These are phyloP conservation scores for Calephelis nemesis DNA, from an alignment of 1,140 invertebrate species.

Conservation along the genomic window DNA sequence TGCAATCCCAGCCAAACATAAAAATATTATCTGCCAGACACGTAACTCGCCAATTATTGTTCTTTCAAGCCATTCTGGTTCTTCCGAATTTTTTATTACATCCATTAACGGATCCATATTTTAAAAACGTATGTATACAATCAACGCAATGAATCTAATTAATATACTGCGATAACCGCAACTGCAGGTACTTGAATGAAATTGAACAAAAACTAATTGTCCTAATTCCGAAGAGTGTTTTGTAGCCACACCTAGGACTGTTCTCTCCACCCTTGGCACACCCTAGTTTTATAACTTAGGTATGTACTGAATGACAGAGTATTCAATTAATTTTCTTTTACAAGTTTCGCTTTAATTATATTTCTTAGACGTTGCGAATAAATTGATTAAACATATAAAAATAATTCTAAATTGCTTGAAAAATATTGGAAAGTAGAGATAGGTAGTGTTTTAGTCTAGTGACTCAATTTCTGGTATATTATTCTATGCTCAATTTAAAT, in stretches of 20 bases:
- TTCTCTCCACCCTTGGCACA: conserved; percentile 57
- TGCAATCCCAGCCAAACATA: conserved; percentile 79
- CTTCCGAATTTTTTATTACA: conserved; percentile 67
- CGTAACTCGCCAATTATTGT: conserved; percentile 79
- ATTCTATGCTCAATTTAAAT: conserved; percentile 19
- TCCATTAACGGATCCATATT: conserved; percentile 63
- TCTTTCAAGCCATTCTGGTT: conserved; percentile 82
- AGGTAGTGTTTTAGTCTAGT: too few relatives aligned
- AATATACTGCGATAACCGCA: conserved; percentile 6
- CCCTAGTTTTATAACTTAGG: conserved; percentile 44
- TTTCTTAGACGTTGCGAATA: conserved; percentile 23
- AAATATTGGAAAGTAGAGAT: too few relatives aligned
- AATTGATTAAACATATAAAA: background rate
- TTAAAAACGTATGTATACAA: conserved; percentile 6
- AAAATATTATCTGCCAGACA: conserved; percentile 83
- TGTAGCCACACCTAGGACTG: conserved; percentile 63
- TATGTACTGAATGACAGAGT: conserved; percentile 21
- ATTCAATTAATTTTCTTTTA: conserved; percentile 18
- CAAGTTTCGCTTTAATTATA: conserved; percentile 2
- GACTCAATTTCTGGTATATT: too few relatives aligned
- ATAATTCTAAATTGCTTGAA: background rate
- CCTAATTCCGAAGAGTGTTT: conserved; percentile 67
- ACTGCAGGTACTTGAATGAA: conserved; percentile 30
- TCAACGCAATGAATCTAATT: conserved; percentile 3
- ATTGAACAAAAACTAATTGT: conserved; percentile 59